Base-by-base conservation (phyloP, 2,113 vertebrate genomes). In the Jaculus jaculus region DNA sequence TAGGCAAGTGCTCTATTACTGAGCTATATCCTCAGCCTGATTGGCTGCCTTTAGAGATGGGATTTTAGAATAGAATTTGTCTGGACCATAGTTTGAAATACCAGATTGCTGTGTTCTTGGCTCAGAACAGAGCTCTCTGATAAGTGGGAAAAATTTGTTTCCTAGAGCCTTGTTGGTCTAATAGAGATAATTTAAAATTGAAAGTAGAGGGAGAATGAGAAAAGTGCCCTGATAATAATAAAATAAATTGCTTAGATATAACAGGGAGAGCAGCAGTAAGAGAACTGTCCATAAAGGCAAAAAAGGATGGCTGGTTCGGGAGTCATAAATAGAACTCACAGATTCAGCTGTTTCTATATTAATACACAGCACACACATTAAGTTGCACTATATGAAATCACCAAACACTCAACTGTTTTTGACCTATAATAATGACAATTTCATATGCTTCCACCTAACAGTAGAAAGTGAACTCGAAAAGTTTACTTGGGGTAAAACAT, bases 131-230 rank as follows among this genome's bases (percentile, higher is more conserved):
- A 81, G 28, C 90, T 95, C 24, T 94, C 51, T 87, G 79, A 86
- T 92, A 96, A 95, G 32, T 89, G n/a, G 87, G 42, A 7, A 80
- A 93, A 91, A 84, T 91, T 63, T 89, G 42, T 91, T 95, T 94
- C 66, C 30, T 47, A 92, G 75, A 92, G 84, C 54, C 73, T 92
- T 95, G 79, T 54, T 88, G 12, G 85, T 92, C 71, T 91, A 83
- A 94, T 95, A 79, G 79, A 93, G 84, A 81, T 26, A 92, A 88
- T 58, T 93, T 93, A 73, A 92, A 92, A 96, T 80, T 89, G 93
- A 82, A 95, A 94, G 91, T 78, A 61, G 79, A 94, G 28, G 26
- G 11, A 51, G 42, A 85, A 82, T 37, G 73, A 93, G 78, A 51
- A 95, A 90, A 92, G 87, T 88, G 60, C n/a, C 21, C 28, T 84